Base-by-base conservation (phyloP, 1,140 invertebrate genomes). In the Lepidostoma basale region DNA sequence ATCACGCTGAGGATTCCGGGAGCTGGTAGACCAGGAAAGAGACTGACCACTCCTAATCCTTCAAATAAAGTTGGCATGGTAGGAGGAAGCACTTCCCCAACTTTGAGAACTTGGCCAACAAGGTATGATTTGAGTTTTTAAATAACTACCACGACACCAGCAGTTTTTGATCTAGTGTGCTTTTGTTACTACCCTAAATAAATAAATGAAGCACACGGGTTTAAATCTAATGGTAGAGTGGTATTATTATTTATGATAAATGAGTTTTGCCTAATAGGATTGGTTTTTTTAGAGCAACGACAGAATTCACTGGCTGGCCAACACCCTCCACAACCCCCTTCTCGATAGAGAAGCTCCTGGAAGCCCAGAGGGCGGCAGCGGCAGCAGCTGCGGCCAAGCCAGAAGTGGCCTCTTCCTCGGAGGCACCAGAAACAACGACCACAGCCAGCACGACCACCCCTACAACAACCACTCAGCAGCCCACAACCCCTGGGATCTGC, bases 231-330 rank as follows among this genome's bases (percentile, higher is more conserved):
- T 33, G 12, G 30, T 6, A 33, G 30, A 33, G n/a, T n/a, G n/a
- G n/a, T n/a, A n/a, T n/a, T n/a, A n/a, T n/a, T n/a, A n/a, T n/a
- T n/a, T n/a, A n/a, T n/a, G n/a, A n/a, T n/a, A 36, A 36, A 36
- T 8, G 33, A 36, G n/a, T 8, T 36, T 36, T 36, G 6, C 6
- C 6, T 36, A 36, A 36, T 36, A 36, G n/a, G n/a, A 36, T 6
- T 36, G 33, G 6, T n/a, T n/a, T 60, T 75, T 76, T 40, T 74
- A 92, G 93, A 78, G 89, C 89, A 45, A 92, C 91, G 12, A 95
- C 93, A 1, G 91, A 93, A 77, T 95, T 95, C 74, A 94, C 92
- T 8, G 93, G 92, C 14, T 95, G 92, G 92, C 92, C 93, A 9
- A 91, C 92, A 4, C 87, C 89, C 3, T 90, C 91, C 0, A 94